Base-by-base conservation (phyloP, 1,140 invertebrate genomes). In the Meloidogyne exigua region DNA sequence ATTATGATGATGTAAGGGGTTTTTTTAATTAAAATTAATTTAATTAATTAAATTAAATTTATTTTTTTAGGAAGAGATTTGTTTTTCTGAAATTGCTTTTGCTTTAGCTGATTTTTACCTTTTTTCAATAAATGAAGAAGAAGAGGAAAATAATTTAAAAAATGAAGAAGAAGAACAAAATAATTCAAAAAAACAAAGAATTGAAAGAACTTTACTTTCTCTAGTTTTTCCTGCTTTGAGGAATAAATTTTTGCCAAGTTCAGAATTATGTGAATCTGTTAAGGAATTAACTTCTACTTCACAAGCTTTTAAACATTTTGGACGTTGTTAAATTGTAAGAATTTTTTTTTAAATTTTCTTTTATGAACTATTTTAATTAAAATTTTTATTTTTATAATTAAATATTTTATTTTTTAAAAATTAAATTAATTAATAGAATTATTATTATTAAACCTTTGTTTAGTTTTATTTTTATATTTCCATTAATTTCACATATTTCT, bases 321-420 rank as follows among this genome's bases (percentile, higher is more conserved):
- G 65, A 91, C 92, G 84, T 93, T 91, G 94, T 96, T 90, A 15
- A 91, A 21, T 49, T n/a, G n/a, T n/a, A n/a, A n/a, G n/a, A 18
- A 44, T 44, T 49, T 49, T 49, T 18, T 49, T 39, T 32, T 32
- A 32, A 32, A 32, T 32, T 32, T 32, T 32, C 2, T 32, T 32
- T 32, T 32, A 32, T 32, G 2, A 3, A 32, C 7, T 7, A 32
- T 32, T n/a, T n/a, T 3, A 32, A 32, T 32, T 3, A 32, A 32
- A 32, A 32, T 32, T 32, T 7, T 32, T 32, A 7, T 32, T 32
- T 32, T 32, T 32, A 32, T n/a, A 32, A 32, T 32, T 3, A 3
- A 32, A 3, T 32, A 2, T 32, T 32, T 32, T 32, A 32, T 32
- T 32, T 32, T 32, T 32, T 7, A 32, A 32, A 32, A 39, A 39